Evolutionary conservation across 2,797 vertebrate species (phyloP).

Genomic region (Nannoperca obscura): DNA sequence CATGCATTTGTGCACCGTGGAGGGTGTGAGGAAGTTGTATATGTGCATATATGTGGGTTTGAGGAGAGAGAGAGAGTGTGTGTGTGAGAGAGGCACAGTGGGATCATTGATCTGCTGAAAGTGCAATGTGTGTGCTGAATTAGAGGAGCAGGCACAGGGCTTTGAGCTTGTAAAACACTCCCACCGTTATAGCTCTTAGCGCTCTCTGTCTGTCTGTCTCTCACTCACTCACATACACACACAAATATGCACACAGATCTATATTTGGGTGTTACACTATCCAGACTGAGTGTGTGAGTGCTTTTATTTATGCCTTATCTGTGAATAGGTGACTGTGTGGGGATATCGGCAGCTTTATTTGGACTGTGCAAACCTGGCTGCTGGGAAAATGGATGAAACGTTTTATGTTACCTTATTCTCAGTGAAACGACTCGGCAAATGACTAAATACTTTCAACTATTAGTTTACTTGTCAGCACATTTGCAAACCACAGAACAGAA

Average conservation of each 20-base stretch:
- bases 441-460: constrained; percentile 28
- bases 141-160: constrained; percentile 77
- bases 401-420: constrained; percentile 25
- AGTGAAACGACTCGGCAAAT: constrained; percentile 43
- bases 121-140: constrained; percentile 82
- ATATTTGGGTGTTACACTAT: constrained; percentile 76
- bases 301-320: constrained; percentile 70
- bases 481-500: not conserved
- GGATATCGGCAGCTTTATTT: constrained; percentile 55
- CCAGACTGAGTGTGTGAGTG: constrained; percentile 54
- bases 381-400: constrained; percentile 25
- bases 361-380: constrained; percentile 37
- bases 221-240: constrained; percentile 35
- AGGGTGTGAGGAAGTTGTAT: constrained; percentile 10
- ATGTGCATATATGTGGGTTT: constrained; percentile 43
- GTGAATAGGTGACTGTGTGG: constrained; percentile 57
- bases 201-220: constrained; percentile 57
- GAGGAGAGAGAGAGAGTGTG: constrained; percentile 40
- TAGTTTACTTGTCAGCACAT: constrained; percentile 15
- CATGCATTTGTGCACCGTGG: constrained; percentile 26
- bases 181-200: constrained; percentile 75
- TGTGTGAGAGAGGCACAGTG: constrained; percentile 70
- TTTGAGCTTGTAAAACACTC: constrained; percentile 84
- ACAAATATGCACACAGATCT: constrained; percentile 64
- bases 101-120: constrained; percentile 86